phyloP scores from a whole-genome alignment of 2,888 invertebrate species.

The Raillietiella orientalis region DNA sequence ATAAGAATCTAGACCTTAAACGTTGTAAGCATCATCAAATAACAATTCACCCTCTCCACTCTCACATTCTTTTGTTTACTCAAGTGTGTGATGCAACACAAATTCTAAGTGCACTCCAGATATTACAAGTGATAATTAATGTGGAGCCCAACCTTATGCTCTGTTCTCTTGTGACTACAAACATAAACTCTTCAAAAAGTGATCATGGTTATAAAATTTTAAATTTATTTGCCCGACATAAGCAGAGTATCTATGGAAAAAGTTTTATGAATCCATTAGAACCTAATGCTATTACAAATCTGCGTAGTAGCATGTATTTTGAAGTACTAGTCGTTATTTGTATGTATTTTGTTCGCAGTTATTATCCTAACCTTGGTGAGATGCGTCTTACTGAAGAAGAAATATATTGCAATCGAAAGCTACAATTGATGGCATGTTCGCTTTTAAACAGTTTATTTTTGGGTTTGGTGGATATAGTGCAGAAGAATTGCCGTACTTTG shows the following conservation, averaged over 20 bases:
- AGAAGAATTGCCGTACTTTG: slow-evolving; percentile 38
- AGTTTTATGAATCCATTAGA: slow-evolving; percentile 15
- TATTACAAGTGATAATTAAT: slow-evolving; percentile 31
- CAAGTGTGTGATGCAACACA: slow-evolving; percentile 40
- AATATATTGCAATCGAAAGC: slow-evolving; percentile 34
- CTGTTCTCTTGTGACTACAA: slow-evolving; percentile 38
- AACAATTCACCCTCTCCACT: slow-evolving; percentile 41
- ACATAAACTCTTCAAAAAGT: slow-evolving; percentile 20
- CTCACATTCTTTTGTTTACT: slow-evolving; percentile 46
- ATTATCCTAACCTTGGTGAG: slow-evolving; percentile 34
- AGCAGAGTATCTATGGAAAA: slow-evolving; percentile 36
- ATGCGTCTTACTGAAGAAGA: slow-evolving; percentile 29
- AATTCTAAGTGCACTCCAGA: slow-evolving; percentile 32
- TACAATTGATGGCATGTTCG: slow-evolving; percentile 39
- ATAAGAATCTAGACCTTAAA: too few relatives aligned
- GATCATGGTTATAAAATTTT: slow-evolving; percentile 16
- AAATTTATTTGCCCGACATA: slow-evolving; percentile 31
- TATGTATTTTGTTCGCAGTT: slow-evolving; percentile 44
- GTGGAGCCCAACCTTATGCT: slow-evolving; percentile 36
- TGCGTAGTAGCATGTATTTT: slow-evolving; percentile 41
- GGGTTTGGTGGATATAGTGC: slow-evolving; percentile 34
- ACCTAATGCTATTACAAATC: slow-evolving; percentile 28
- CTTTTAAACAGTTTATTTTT: slow-evolving; percentile 32
- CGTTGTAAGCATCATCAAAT: too few relatives aligned
- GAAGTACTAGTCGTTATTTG: slow-evolving; percentile 36